These are phyloP conservation scores for Meganola albula DNA, from an alignment of 2,888 invertebrate genomes.

Conservation along the genomic window DNA sequence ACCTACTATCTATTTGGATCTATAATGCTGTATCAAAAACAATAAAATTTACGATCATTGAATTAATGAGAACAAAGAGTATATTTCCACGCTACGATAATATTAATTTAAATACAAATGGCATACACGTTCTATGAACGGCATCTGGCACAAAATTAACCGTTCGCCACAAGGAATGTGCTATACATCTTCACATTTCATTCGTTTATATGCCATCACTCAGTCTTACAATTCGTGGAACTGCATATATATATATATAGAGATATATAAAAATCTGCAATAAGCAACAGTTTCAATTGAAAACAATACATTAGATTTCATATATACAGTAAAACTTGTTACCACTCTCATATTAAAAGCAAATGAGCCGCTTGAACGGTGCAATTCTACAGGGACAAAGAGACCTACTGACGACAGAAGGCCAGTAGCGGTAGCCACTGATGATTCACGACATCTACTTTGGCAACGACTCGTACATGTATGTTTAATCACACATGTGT, in stretches of 20 bases:
- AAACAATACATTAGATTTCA: constrained; percentile 40
- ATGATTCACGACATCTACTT: too few relatives aligned
- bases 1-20: too few relatives aligned
- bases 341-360: constrained; percentile 21
- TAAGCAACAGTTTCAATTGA: constrained; percentile 46
- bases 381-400: too few relatives aligned
- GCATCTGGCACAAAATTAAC: constrained; percentile 25
- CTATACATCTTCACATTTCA: constrained; percentile 28
- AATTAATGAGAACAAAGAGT: too few relatives aligned
- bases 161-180: constrained; percentile 42
- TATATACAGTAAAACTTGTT: constrained; percentile 38
- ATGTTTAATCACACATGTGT: too few relatives aligned
- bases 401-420: too few relatives aligned
- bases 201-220: constrained; percentile 52
- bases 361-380: too few relatives aligned
- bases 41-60: too few relatives aligned
- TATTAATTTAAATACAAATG: constrained; percentile 26
- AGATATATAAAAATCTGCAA: constrained; percentile 41
- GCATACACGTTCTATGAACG: constrained; percentile 18
- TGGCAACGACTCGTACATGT: too few relatives aligned
- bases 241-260: constrained; percentile 41
- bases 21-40: too few relatives aligned
- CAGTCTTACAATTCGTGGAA: constrained; percentile 67
- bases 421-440: too few relatives aligned
- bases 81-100: constrained; percentile 5